Evolutionary conservation across 2,888 invertebrate genomes (phyloP), one percentile per base, ranked within the genome.

Genomic region (Drosophila borealis): DNA sequence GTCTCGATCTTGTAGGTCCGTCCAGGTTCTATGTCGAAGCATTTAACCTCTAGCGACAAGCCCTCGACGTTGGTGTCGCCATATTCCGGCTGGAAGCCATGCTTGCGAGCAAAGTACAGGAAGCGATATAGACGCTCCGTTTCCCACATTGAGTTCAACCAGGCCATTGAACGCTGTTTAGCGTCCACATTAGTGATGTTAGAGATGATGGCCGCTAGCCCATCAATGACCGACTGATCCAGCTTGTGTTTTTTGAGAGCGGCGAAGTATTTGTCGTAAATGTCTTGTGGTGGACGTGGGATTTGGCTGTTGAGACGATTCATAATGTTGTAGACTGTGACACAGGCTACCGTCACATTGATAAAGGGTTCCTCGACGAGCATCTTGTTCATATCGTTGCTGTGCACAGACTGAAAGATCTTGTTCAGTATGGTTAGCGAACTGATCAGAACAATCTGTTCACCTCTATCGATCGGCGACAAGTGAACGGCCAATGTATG

Each of bases 131-230:
- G 53, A 1, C 73, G 69, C 5, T 85, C 64, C 11, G 57, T 65
- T 62, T 78, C 17, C 85, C 82, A 84, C 10, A 10, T 53, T 0
- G 60, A 42, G 0, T 60, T 50, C 0, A 88, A n/a, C 83, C 89
- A 88, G 5, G 42, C 0, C 1, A 37, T 0, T 2, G 70, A 44
- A 1, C 56, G 64, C 0, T 9, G 0, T 17, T 33, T 37, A 2
- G 14, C 45, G 0, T 54, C 36, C 3, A 36, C 5, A 46, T 59
- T 17, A 0, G 8, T 3, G 4, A 45, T 60, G 0, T 0, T 0
- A 1, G 6, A 1, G 9, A 81, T 71, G 2, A 62, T 17, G 0
- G n/a, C 6, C 6, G 19, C 0, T 0, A 75, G 29, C 0, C 19
- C 2, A 11, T 88, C 19, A 0, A 78, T 8, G 1, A 55, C 0